A percentile compares a stretch with the other conserved stretches of the same genome.
Conservation (phyloP, 1,140 invertebrate genomes). For the Drosophila chauvacae region DNA sequence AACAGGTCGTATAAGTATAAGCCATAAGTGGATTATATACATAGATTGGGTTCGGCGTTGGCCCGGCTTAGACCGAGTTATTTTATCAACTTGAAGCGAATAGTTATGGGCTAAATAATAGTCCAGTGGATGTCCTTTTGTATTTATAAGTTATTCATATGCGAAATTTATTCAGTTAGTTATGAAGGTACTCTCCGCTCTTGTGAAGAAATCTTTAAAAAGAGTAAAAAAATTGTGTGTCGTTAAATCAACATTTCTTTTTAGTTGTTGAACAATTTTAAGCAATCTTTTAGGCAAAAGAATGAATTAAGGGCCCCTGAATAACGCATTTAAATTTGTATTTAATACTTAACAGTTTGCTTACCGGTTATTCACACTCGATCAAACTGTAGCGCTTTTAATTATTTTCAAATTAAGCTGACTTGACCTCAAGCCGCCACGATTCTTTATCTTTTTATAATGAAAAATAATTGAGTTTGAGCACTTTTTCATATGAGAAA, state of each 20-base stretch:
- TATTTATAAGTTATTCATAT: background rate
- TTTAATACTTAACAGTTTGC: background rate
- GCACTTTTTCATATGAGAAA: background rate
- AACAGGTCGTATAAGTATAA: conserved; percentile 28
- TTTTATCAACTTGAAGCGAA: conserved; percentile 30
- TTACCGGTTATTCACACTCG: background rate
- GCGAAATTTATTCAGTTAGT: background rate
- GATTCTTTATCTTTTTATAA: background rate
- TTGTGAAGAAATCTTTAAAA: too few species aligned
- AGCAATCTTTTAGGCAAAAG: background rate
- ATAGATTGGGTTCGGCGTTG: conserved; percentile 30
- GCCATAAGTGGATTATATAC: conserved; percentile 47
- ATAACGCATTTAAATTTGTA: background rate
- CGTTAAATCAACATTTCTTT: background rate
- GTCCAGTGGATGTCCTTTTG: background rate
- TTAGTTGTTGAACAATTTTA: background rate
- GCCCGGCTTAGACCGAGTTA: conserved; percentile 35
- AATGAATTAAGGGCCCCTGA: background rate
- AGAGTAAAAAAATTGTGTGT: background rate
- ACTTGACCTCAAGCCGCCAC: background rate
- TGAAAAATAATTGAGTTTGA: background rate
- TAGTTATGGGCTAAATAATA: conserved; percentile 27
- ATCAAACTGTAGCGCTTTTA: background rate
- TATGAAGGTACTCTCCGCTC: background rate
- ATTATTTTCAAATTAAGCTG: background rate